A percentile compares a stretch with the other conserved stretches of the same genome.
These are phyloP conservation scores for Notechis scutatus DNA, from an alignment of 2,113 vertebrate genomes.

Conservation along the genomic window DNA sequence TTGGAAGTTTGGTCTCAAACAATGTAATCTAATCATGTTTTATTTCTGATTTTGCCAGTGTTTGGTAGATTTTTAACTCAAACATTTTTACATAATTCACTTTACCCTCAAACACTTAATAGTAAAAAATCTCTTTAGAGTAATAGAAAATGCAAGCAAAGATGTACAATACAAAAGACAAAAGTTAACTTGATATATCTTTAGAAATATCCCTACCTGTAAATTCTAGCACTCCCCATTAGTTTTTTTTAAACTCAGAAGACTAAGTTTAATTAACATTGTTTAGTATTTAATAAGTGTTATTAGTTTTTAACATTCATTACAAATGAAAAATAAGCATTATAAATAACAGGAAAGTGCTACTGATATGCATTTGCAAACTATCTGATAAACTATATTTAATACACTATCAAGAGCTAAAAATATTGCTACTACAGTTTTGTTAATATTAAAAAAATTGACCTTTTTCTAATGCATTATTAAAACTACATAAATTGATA, in stretches of 20 bases:
- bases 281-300: not conserved
- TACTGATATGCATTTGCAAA: not conserved
- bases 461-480: constrained; percentile 17
- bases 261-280: not conserved
- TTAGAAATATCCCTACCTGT: not conserved
- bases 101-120: not conserved
- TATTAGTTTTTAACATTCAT: not conserved
- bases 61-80: not conserved
- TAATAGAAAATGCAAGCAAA: not conserved
- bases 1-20: not conserved
- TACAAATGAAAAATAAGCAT: not conserved
- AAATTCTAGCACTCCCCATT: not conserved
- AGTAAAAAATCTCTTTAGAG: not conserved
- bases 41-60: not conserved
- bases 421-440: not conserved
- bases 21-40: not conserved
- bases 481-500: constrained; percentile 16
- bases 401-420: not conserved
- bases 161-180: not conserved
- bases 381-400: not conserved
- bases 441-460: not conserved
- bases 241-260: not conserved
- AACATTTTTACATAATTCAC: not conserved
- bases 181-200: not conserved
- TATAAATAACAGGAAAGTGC: not conserved